Evolutionary conservation across 2,113 vertebrate species (phyloP).

Genomic region (Gymnogyps californianus): DNA sequence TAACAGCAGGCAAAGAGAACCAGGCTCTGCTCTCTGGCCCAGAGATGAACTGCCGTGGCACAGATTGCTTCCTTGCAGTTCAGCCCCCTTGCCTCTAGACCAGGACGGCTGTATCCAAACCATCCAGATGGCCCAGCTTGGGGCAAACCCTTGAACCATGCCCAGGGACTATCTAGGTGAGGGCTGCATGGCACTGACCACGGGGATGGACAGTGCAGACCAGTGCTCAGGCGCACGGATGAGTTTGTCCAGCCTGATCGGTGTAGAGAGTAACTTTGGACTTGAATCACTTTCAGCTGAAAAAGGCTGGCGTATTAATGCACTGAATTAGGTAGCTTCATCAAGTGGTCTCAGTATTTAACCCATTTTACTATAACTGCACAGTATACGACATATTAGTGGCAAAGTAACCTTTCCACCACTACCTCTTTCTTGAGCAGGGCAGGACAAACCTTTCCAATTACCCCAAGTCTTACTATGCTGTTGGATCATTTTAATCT

Average conservation of each 20-base stretch:
- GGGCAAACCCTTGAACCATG: background rate
- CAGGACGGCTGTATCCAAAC: accelerated
- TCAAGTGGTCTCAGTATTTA: background rate
- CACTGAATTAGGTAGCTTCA: background rate
- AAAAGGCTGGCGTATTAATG: background rate
- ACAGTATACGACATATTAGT: background rate
- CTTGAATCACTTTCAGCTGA: background rate
- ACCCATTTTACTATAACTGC: background rate
- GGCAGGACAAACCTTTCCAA: background rate
- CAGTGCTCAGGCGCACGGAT: background rate
- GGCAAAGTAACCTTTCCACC: background rate
- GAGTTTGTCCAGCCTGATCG: background rate
- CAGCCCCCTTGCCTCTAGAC: accelerated
- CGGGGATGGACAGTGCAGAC: accelerated
- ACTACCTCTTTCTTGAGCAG: background rate
- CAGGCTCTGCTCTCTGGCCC: background rate
- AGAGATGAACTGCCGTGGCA: background rate
- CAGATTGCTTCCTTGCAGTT: background rate
- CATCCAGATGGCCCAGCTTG: background rate
- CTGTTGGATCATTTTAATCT: background rate
- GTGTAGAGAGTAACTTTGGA: background rate
- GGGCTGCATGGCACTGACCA: background rate
- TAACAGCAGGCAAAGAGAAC: background rate
- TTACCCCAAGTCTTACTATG: background rate
- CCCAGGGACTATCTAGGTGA: background rate